phyloP scores from a whole-genome alignment of 2,113 vertebrate genomes.

The Dolichotis patagonum region DNA sequence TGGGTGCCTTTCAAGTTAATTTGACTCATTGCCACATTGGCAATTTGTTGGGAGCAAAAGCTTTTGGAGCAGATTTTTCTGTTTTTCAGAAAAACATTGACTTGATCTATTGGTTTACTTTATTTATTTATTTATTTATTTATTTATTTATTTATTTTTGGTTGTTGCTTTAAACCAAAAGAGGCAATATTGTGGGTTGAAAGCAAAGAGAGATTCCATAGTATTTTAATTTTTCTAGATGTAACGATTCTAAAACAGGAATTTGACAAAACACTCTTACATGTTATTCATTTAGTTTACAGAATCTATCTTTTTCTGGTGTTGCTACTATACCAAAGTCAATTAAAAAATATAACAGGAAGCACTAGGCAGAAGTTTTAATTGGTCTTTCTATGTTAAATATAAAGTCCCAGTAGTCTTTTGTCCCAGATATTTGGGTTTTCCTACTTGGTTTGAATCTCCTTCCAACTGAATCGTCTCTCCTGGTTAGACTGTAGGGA shows the following conservation, averaged over 20 bases:
- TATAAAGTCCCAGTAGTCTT: not conserved
- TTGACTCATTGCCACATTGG: slow-evolving; percentile 8
- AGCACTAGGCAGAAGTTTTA: not conserved
- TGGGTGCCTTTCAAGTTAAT: not conserved
- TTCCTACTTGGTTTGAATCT: not conserved
- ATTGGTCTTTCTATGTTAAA: not conserved
- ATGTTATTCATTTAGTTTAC: not conserved
- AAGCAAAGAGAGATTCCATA: slow-evolving; percentile 63
- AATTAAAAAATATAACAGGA: not conserved
- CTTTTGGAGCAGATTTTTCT: slow-evolving; percentile 21
- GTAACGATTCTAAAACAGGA: slow-evolving; percentile 1
- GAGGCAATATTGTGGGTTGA: slow-evolving; percentile 8
- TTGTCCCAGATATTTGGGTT: not conserved
- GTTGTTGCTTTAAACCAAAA: slow-evolving; percentile 12
- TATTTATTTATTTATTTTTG: too few relatives aligned
- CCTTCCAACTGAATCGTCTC: not conserved
- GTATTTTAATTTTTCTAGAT: slow-evolving; percentile 54
- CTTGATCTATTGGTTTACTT: slow-evolving; percentile 2
- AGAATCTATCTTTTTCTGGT: not conserved
- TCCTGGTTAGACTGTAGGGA: not conserved
- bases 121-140: too few relatives aligned
- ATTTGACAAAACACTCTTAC: not conserved
- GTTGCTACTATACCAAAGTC: not conserved
- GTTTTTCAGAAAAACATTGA: not conserved
- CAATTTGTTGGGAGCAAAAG: not conserved